Evolutionary conservation across 2,113 vertebrate species (phyloP), one percentile per base, ranked within the genome.

Genomic region (Glaucidium brasilianum): DNA sequence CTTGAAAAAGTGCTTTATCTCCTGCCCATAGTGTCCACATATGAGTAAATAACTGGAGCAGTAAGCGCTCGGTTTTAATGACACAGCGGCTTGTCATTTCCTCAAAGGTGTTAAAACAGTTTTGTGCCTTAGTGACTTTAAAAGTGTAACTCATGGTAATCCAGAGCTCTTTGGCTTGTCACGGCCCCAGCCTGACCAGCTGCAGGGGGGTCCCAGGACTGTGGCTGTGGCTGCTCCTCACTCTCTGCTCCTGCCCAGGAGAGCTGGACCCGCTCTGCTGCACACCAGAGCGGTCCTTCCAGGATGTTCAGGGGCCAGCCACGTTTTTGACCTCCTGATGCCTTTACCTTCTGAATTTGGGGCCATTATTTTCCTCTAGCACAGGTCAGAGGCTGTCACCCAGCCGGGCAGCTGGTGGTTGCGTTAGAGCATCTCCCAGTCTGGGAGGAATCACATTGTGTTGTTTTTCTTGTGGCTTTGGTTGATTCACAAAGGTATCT

Each of bases 171-270:
- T 49, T 59, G 34, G 15, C 37, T 45, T 35, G 16, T 80, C 35
- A 41, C 58, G 34, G 39, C 43, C 52, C 25, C 67, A 91, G 45
- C 80, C 47, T 66, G 56, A 11, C n/a, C 7, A 11, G 19, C 8
- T 67, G 30, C 45, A 69, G 45, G 0, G 35, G n/a, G 20, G 10
- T 7, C 30, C 30, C 10, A 3, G 43, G n/a, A 16, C 16, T 16
- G 7, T 16, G n/a, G 17, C 25, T 68, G 73, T 4, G 32, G 29
- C 37, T 69, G 69, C 79, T 92, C 52, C 0, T 0, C 5, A 0
- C 41, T 26, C 55, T 50, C 62, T 1, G 1, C n/a, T 74, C 49
- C 35, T 43, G 55, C 53, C 53, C 3, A 13, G 49, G 63, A 72
- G 50, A 71, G 29, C 15, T 53, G 23, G 45, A 85, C 21, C 35